Conservation (phyloP, 2,888 invertebrate genomes). For the Nephrocerus scutellatus region DNA sequence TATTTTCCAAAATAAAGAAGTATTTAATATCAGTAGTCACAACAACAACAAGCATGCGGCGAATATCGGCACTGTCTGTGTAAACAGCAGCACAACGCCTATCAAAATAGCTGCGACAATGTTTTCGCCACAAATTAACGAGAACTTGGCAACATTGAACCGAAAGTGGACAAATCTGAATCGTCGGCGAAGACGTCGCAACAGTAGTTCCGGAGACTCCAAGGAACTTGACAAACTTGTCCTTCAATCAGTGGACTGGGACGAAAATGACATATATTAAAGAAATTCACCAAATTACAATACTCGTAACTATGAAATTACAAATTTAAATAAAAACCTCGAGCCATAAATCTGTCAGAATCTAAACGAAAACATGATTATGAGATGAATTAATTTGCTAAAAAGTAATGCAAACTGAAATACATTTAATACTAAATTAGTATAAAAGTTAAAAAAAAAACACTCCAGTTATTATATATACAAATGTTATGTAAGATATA, state of each 20-base stretch:
- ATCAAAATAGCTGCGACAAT: constrained; percentile 42
- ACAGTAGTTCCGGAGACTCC: constrained; percentile 44
- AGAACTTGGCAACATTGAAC: constrained; percentile 39
- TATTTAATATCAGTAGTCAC: constrained; percentile 34
- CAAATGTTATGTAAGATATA: too few relatives aligned
- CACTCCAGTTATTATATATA: too few relatives aligned
- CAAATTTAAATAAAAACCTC: too few relatives aligned
- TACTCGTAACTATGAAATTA: too few relatives aligned
- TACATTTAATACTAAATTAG: constrained; percentile 26
- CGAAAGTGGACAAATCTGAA: constrained; percentile 45
- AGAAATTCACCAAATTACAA: too few relatives aligned
- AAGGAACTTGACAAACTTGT: constrained; percentile 46
- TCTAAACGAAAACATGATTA: too few relatives aligned
- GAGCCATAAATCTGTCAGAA: too few relatives aligned
- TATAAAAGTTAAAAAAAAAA: constrained; percentile 16
- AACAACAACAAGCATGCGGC: constrained; percentile 17
- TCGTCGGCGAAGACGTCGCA: constrained; percentile 39
- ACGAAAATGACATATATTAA: constrained; percentile 47
- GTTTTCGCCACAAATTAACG: constrained; percentile 41
- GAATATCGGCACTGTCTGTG: too few relatives aligned
- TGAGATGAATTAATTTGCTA: too few relatives aligned
- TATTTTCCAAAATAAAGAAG: constrained; percentile 39
- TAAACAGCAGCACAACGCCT: constrained; percentile 36
- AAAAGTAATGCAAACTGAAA: too few relatives aligned
- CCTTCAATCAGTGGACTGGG: constrained; percentile 47